phyloP scores from a whole-genome alignment of 2,888 invertebrate species.

The Phytoseiulus persimilis region DNA sequence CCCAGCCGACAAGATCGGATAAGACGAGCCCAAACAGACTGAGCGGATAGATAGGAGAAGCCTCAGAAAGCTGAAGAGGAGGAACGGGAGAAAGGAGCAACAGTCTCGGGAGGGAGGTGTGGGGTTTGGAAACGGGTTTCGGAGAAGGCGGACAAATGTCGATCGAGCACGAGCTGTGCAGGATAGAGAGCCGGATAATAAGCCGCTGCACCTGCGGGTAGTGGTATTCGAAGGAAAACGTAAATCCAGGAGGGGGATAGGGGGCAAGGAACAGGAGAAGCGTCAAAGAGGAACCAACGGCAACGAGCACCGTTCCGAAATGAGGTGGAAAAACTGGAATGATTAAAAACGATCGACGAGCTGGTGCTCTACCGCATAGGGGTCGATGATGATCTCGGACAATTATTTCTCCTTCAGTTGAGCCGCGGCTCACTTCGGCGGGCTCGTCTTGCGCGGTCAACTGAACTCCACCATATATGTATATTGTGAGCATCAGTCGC shows the following conservation, averaged over 20 bases:
- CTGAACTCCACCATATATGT: too few relatives aligned
- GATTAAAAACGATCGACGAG: too few relatives aligned
- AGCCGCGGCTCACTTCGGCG: too few relatives aligned
- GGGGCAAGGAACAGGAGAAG: neutral
- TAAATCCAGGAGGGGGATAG: neutral
- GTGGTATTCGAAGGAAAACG: neutral
- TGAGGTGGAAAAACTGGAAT: too few relatives aligned
- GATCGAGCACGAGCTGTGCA: neutral
- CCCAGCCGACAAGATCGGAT: neutral
- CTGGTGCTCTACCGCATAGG: too few relatives aligned
- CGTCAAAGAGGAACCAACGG: neutral
- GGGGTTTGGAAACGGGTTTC: neutral
- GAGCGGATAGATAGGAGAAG: neutral
- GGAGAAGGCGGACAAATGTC: neutral
- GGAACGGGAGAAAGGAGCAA: neutral
- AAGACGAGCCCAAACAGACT: neutral
- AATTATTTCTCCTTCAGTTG: too few relatives aligned
- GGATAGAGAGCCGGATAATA: neutral
- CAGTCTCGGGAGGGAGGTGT: neutral
- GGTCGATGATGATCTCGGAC: too few relatives aligned
- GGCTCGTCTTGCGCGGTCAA: too few relatives aligned
- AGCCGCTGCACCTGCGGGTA: neutral
- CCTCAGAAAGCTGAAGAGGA: neutral
- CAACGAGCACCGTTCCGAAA: too few relatives aligned
- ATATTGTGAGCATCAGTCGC: too few relatives aligned